Evolutionary conservation across 2,888 invertebrate genomes (phyloP).

Genomic region (Trichogramma dendrolimi): DNA sequence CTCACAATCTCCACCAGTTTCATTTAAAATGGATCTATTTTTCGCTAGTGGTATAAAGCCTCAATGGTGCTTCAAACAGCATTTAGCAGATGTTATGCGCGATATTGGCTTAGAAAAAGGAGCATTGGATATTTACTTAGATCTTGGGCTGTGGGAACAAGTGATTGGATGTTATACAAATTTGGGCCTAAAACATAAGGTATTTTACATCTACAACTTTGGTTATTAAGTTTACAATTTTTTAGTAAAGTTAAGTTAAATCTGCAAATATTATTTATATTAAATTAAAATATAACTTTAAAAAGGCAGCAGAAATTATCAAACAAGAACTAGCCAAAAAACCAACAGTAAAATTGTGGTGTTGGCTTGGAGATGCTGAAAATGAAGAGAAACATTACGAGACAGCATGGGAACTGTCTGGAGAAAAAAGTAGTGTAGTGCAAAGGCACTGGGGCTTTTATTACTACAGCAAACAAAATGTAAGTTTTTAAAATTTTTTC

Average conservation of each 20-base stretch:
- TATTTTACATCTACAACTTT: conserved; percentile 38
- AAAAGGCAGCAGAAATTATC: conserved; percentile 78
- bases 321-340: conserved; percentile 72
- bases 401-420: conserved; percentile 88
- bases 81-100: conserved; percentile 73
- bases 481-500: conserved; percentile 30
- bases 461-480: conserved; percentile 66
- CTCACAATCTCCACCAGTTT: conserved; percentile 49
- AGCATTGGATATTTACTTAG: conserved; percentile 74
- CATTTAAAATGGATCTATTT: conserved; percentile 57
- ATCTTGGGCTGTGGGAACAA: conserved; percentile 84
- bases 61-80: conserved; percentile 72
- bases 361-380: conserved; percentile 84
- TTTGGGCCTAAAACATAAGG: conserved; percentile 79
- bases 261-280: neutral
- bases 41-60: conserved; percentile 72
- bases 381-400: conserved; percentile 77
- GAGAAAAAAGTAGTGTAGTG: conserved; percentile 74
- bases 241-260: neutral
- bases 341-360: conserved; percentile 82
- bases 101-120: conserved; percentile 79
- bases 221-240: neutral
- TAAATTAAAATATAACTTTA: neutral
- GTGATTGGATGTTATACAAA: conserved; percentile 87
- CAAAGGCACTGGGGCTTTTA: conserved; percentile 85